Conservation (phyloP, 1,140 invertebrate genomes). For the Acyrthosiphon pisum region DNA sequence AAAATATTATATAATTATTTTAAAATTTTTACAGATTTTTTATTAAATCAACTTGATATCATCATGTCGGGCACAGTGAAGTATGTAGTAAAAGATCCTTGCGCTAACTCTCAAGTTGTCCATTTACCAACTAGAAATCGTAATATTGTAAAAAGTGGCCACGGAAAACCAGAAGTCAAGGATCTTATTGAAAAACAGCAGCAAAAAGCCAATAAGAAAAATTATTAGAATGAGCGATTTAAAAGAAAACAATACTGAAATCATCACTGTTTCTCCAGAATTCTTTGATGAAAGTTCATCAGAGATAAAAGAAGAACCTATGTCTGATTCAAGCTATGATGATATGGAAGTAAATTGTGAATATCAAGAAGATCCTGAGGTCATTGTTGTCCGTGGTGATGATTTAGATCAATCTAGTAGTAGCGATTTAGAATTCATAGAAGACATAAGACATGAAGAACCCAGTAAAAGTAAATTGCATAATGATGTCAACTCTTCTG, state of each 20-base stretch:
- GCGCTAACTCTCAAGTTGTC: slow-evolving; percentile 2
- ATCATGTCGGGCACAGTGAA: slow-evolving; percentile 15
- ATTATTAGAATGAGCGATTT: slow-evolving; percentile 44
- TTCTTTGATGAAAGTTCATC: slow-evolving; percentile 20
- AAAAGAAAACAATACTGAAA: slow-evolving; percentile 51
- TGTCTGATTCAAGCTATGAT: slow-evolving; percentile 44
- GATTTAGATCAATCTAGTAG: slow-evolving; percentile 40
- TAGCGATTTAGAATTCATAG: slow-evolving; percentile 41
- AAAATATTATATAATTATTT: neutral
- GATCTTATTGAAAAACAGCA: slow-evolving; percentile 16
- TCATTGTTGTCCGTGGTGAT: slow-evolving; percentile 36
- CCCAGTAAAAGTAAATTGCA: slow-evolving; percentile 2
- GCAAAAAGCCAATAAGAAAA: slow-evolving; percentile 6
- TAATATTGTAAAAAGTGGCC: neutral
- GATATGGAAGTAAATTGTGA: slow-evolving; percentile 7
- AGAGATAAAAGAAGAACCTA: neutral
- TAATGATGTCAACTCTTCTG: slow-evolving; percentile 29
- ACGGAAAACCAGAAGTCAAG: neutral
- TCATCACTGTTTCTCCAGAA: slow-evolving; percentile 45
- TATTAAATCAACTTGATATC: neutral
- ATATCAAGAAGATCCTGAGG: slow-evolving; percentile 31
- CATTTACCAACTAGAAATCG: neutral
- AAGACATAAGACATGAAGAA: neutral
- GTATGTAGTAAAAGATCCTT: neutral
- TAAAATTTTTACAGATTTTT: neutral